Conservation (phyloP, 2,888 invertebrate species). For the Chrysopilus asiliformis region DNA sequence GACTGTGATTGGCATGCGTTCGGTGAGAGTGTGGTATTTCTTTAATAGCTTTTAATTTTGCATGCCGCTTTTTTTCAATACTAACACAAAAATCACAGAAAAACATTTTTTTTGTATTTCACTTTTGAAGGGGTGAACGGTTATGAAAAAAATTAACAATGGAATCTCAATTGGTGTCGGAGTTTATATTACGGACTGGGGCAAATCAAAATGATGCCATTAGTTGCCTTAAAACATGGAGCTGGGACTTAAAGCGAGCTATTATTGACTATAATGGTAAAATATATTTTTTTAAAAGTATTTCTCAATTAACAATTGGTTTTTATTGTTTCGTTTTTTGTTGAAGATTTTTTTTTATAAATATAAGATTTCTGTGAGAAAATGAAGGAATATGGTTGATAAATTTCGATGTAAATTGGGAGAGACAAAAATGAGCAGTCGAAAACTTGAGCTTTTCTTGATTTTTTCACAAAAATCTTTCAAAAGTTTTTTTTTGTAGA, state of each 20-base stretch:
- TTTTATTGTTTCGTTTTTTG: too few species aligned
- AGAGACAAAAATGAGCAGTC: too few species aligned
- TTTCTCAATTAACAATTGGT: conserved; percentile 1
- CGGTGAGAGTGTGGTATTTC: too few species aligned
- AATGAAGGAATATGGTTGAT: too few species aligned
- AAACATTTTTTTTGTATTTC: neutral
- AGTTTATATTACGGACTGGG: conserved; percentile 18
- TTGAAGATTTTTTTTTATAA: too few species aligned
- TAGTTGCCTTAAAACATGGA: conserved; percentile 17
- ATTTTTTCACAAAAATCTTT: neutral
- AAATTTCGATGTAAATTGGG: too few species aligned
- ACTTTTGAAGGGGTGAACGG: neutral
- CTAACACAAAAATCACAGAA: too few species aligned
- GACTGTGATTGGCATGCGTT: too few species aligned
- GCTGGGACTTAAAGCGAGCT: conserved; percentile 18
- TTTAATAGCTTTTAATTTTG: too few species aligned
- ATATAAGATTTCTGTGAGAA: too few species aligned
- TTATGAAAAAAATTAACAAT: conserved; percentile 10
- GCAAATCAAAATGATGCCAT: conserved; percentile 17
- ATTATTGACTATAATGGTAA: conserved; percentile 20
- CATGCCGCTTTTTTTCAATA: too few species aligned
- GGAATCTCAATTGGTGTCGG: conserved; percentile 17
- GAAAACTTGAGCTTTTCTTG: too few species aligned
- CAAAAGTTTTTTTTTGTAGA: neutral
- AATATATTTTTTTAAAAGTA: neutral